Base-by-base conservation (phyloP, 23 tunicate genomes). In the Trididemnum nubilum region DNA sequence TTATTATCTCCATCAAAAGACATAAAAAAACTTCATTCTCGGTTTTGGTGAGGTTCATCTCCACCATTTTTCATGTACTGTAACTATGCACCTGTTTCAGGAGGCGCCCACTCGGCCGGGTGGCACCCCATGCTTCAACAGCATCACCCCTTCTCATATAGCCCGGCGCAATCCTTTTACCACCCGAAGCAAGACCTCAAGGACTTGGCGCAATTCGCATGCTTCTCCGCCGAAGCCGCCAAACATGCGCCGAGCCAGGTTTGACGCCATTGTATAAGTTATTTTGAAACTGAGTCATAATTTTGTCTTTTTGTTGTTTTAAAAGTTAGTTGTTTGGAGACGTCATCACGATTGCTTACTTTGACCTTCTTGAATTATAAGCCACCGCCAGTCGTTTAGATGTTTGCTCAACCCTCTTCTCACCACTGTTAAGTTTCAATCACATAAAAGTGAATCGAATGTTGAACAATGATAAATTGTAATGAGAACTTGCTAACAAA, bases 151-250 rank as follows among this genome's bases (percentile, higher is more conserved):
- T 91, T 91, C 51, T 61, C 97, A 3, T 92, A 92, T 74, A 70
- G 75, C 29, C 85, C 83, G 0, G 26, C 85, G 36, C 92, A 82
- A 39, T 59, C 97, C 34, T 92, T 92, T 63, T 83, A 87, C 59
- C 97, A 92, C 49, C 93, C 98, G 1, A 86, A 85, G 59, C 95
- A 95, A 70, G 96, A 95, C 60, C 65, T 95, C 19, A 95, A 95
- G 64, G 99, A 95, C 25, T 85, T 95, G 60, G 99, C 99, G 2
- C 96, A 89, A 77, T 90, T 95, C 38, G 95, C 99, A 18, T 86
- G 96, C 63, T 63, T 86, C 1, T 87, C 92, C 51, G 92, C 96
- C 27, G 99, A 95, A 79, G 98, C 98, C 34, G 92, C 98, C 9
- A 93, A 93, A 44, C 98, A 93, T 54, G 52, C 86, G n/a, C 90